Conservation (phyloP, 2,113 vertebrate genomes). For the Dolichallabes microphthalmus region DNA sequence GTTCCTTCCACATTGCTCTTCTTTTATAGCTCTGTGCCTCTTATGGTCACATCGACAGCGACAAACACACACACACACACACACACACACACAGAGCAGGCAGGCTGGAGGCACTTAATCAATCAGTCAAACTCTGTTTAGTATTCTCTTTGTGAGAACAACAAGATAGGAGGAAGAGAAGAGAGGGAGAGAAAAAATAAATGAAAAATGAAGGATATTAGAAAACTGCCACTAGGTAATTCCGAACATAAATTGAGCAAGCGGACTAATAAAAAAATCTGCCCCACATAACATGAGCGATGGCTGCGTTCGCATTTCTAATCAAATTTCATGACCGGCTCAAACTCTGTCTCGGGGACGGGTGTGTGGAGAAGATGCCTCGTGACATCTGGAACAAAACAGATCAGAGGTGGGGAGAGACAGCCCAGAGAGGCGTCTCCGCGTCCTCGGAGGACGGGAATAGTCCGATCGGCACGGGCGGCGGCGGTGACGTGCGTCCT, state of each 20-base stretch:
- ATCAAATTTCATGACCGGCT: slow-evolving; percentile 58
- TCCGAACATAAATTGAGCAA: slow-evolving; percentile 55
- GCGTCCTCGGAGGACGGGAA: slow-evolving; percentile 38
- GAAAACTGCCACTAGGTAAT: slow-evolving; percentile 48
- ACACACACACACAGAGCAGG: not conserved
- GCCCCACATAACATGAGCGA: slow-evolving; percentile 32
- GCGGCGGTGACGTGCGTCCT: not conserved
- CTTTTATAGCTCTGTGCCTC: slow-evolving; percentile 17
- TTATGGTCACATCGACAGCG: slow-evolving; percentile 7
- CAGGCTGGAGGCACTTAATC: slow-evolving; percentile 49
- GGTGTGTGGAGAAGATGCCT: slow-evolving; percentile 46
- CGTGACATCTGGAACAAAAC: slow-evolving; percentile 54
- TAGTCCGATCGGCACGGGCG: slow-evolving; percentile 42
- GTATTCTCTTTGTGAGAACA: slow-evolving; percentile 45
- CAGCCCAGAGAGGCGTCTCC: slow-evolving; percentile 41
- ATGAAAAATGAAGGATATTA: slow-evolving; percentile 50
- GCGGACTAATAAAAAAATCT: slow-evolving; percentile 38
- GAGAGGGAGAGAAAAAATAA: not conserved
- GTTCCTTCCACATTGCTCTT: not conserved
- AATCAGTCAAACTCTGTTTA: slow-evolving; percentile 57
- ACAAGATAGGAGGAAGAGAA: not conserved
- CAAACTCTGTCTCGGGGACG: slow-evolving; percentile 25
- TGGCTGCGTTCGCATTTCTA: slow-evolving; percentile 54
- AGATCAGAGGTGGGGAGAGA: slow-evolving; percentile 33
- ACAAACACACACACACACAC: not conserved